A percentile compares a stretch with the other conserved stretches of the same genome.
Conservation (phyloP, 2,888 invertebrate genomes). For the Synergus gifuensis region DNA sequence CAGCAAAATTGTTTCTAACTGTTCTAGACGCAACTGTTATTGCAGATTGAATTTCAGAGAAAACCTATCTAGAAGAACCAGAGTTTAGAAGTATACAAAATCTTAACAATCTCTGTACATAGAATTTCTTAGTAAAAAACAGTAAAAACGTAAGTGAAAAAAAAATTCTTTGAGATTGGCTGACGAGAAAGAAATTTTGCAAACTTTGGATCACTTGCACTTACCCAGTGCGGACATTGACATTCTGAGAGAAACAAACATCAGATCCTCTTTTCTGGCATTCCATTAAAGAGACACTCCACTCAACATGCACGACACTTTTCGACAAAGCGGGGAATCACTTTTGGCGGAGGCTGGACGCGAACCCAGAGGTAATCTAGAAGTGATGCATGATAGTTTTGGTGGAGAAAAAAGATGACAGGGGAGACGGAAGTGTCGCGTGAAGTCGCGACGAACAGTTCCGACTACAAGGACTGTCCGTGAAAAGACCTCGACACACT, state of each 20-base stretch:
- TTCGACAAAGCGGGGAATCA: neutral
- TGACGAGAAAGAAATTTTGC: neutral
- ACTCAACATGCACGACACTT: constrained; percentile 45
- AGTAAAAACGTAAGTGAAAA: neutral
- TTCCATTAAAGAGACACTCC: constrained; percentile 54
- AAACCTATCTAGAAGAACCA: neutral
- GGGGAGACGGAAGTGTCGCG: constrained; percentile 54
- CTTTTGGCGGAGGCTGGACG: neutral
- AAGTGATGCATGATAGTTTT: constrained; percentile 30
- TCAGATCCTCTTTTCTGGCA: constrained; percentile 49
- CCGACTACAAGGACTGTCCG: constrained; percentile 72
- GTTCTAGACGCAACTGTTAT: neutral
- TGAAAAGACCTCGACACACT: constrained; percentile 78
- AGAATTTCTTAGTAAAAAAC: no score
- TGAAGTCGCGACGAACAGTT: constrained; percentile 49
- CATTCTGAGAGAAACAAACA: constrained; percentile 44
- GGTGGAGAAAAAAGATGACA: neutral
- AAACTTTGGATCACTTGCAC: constrained; percentile 5
- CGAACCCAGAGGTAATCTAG: constrained; percentile 14
- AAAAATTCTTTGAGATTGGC: neutral
- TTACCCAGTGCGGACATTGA: constrained; percentile 44
- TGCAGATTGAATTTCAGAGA: neutral
- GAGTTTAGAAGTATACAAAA: neutral
- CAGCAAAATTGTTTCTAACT: constrained; percentile 1
- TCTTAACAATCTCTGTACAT: no score